Base-by-base conservation (phyloP, 2,797 vertebrate genomes). In the Tympanoctomys barrerae region DNA sequence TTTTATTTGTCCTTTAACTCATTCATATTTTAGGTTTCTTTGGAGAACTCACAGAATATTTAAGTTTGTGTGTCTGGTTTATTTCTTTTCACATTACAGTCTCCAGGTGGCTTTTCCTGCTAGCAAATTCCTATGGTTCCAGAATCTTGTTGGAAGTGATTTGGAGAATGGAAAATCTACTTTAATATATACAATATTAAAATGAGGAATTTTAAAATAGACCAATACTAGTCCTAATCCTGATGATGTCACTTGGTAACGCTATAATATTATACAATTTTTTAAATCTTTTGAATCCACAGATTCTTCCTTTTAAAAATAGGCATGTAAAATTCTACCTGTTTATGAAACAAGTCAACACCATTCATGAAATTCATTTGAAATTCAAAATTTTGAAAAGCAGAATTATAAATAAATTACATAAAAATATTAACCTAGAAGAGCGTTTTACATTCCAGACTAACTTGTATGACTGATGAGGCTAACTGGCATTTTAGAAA, bases 401-500 rank as follows among this genome's bases (percentile, higher is more conserved):
- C 21, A 77, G 79, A 82, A 92, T 28, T 87, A 28, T 71, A 66
- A 92, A 66, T 89, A 94, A 39, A 33, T 88, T 73, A 49, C 22
- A 61, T 64, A 24, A 90, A 91, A 89, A 68, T 3, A 80, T 70
- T 89, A 42, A 66, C 62, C 16, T 85, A 57, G 9, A 91, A 92
- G 36, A 95, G 79, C 16, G 13, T 66, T 84, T 77, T 77, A 87
- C 81, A 84, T 89, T 87, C 3, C 78, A 78, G n/a, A 68, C 54
- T 62, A 92, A 59, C 7, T 12, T 80, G 7, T 28, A 39, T 49
- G 46, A 28, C 42, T 33, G 59, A 46, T 28, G 31, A 95, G 81
- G 24, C 13, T 83, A 83, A 94, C 33, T 39, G 22, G 68, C 88
- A 68, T 86, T 91, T 89, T 62, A 91, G 42, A 81, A 92, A 87